phyloP scores from a whole-genome alignment of 2,113 vertebrate genomes.

The Tylochromis polylepis region DNA sequence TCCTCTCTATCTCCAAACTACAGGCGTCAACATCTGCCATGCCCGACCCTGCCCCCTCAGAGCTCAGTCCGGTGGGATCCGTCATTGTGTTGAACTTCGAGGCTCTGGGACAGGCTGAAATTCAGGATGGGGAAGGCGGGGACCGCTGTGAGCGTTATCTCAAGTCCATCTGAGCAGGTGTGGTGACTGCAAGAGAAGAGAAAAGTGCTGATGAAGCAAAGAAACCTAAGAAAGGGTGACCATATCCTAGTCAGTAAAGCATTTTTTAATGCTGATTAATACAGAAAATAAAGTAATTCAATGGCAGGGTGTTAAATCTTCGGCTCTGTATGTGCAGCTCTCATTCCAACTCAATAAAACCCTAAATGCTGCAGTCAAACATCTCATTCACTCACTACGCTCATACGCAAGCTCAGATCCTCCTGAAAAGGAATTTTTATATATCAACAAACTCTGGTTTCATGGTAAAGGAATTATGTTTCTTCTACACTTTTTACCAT shows the following conservation, averaged over 20 bases:
- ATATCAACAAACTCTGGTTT: background rate
- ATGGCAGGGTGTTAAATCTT: slow-evolving; percentile 26
- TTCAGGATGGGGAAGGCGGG: background rate
- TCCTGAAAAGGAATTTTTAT: background rate
- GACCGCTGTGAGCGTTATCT: slow-evolving; percentile 41
- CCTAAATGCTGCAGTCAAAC: background rate
- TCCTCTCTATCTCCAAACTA: slow-evolving; percentile 73
- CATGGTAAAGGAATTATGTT: background rate
- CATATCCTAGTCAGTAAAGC: background rate
- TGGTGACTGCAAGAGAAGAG: slow-evolving; percentile 19
- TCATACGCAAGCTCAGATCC: background rate
- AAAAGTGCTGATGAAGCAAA: background rate
- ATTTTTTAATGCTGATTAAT: background rate
- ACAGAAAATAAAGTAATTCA: background rate
- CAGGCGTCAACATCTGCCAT: slow-evolving; percentile 64
- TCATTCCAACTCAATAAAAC: background rate
- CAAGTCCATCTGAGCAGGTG: slow-evolving; percentile 52
- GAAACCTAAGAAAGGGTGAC: background rate
- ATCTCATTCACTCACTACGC: background rate
- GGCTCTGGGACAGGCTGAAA: background rate
- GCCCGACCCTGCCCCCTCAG: slow-evolving; percentile 53
- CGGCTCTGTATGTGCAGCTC: slow-evolving; percentile 11
- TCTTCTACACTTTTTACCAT: background rate
- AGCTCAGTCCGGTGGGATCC: slow-evolving; percentile 67
- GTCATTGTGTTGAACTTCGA: slow-evolving; percentile 49